Evolutionary conservation across 2,797 vertebrate genomes (phyloP), one percentile per base, ranked within the genome.

Genomic region (Cynodonichthys magdalenae): DNA sequence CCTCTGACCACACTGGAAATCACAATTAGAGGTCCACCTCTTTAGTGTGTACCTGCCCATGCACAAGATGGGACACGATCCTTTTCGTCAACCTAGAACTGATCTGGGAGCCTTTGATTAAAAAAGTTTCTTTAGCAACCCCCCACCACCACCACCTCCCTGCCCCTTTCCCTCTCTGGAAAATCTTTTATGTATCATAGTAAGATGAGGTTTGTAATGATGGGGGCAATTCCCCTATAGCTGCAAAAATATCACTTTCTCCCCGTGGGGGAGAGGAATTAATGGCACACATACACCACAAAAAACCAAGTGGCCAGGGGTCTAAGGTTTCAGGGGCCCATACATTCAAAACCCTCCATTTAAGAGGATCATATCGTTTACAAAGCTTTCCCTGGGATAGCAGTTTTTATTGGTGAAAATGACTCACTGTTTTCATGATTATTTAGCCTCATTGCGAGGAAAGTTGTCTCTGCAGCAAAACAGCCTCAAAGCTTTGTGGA

Each of bases 161-260:
- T 36, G 28, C 39, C n/a, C 28, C 41, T 12, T n/a, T 3, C 48
- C 29, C 44, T 28, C 17, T 34, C 20, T 80, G 69, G 75, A 82
- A 77, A 79, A 69, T 71, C 66, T 55, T 74, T 42, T 31, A 47
- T 63, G 58, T 84, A 66, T 84, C 66, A 77, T 66, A 52, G 79
- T 83, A 74, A 86, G 74, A 82, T 81, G 79, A 87, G 82, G 85
- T 87, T 85, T 87, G 87, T 62, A 82, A 86, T 83, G 82, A 86
- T 73, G 76, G 58, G 69, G 79, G 77, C 70, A 77, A 81, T 88
- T 87, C 83, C 83, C 87, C 83, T 15, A 61, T 70, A 85, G 89
- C 87, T 87, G 85, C 70, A 87, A 84, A 31, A 92, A 92, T 91
- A 92, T 92, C 83, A 87, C 83, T 91, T 92, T 92, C 87, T 80